Evolutionary conservation across 1,140 invertebrate species (phyloP), one percentile per base, ranked within the genome.

Genomic region (Lucilia cuprina): DNA sequence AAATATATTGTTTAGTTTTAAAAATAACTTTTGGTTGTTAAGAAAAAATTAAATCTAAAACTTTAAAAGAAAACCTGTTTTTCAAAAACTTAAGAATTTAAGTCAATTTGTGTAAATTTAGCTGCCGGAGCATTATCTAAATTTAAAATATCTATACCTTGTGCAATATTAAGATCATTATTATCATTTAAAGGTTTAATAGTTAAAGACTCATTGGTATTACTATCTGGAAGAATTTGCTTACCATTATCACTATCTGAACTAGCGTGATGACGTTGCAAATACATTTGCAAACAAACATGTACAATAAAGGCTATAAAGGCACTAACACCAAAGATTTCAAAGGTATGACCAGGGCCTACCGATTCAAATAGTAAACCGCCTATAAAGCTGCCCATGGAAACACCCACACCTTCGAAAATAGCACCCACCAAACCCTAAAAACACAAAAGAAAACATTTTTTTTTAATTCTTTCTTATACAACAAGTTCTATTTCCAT

Each of bases 401-500:
- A 95, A 0, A 96, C 95, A 35, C 96, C 96, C 9, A 97, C 92
- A 25, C 96, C 96, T 93, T 97, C 96, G 89, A 97, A 98, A 78
- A 96, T 92, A 49, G 95, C 96, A 30, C 96, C 96, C 30, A 97
- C 94, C 30, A 98, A 92, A 83, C 96, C 96, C 93, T 97, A 92
- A 86, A 89, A 87, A 30, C 25, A 30, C 3, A 30, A 34, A 75
- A 74, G 19, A 10, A 74, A 75, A 30, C 25, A 30, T 30, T 47
- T 83, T 47, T n/a, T 13, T 5, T 9, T 5, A 60, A 34, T 34
- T 49, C 25, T 30, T 30, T 41, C 41, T 19, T 17, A 30, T 8
- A 41, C 1, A 5, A 41, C 50, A 55, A 55, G 25, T 30, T 30
- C 25, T 55, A 14, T 12, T 19, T 12, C 49, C 49, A 9, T 25